Conservation (phyloP, 2,113 vertebrate species). For the Rhegmatorhina hoffmannsi region DNA sequence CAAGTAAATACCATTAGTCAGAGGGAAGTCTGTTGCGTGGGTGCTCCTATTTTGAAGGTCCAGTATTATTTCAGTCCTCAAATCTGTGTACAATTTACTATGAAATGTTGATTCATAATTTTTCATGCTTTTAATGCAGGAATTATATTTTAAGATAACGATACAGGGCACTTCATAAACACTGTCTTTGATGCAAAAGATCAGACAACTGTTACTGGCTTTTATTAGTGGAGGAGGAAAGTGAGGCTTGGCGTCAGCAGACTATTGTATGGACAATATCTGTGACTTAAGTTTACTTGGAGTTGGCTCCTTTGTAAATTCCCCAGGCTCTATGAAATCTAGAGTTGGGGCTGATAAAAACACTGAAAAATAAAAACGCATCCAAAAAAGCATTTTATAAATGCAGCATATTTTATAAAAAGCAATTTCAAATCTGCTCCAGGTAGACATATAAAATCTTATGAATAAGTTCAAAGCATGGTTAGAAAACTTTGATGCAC, state of each 20-base stretch:
- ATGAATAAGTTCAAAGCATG: conserved; percentile 74
- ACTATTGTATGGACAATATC: conserved; percentile 45
- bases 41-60: neutral
- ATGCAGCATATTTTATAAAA: conserved; percentile 66
- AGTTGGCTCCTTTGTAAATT: conserved; percentile 70
- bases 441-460: conserved; percentile 76
- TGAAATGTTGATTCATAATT: conserved; percentile 57
- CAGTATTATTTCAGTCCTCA: neutral
- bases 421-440: conserved; percentile 62
- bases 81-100: conserved; percentile 45
- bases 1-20: neutral
- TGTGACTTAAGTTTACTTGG: conserved; percentile 40
- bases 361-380: conserved; percentile 65
- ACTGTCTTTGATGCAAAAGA: conserved; percentile 72
- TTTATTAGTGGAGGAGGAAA: conserved; percentile 66
- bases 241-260: conserved; percentile 55
- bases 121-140: conserved; percentile 37
- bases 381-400: conserved; percentile 71
- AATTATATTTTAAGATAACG: conserved; percentile 51
- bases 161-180: conserved; percentile 63
- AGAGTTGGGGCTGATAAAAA: conserved; percentile 68
- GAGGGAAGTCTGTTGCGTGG: neutral
- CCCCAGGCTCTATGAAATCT: conserved; percentile 64
- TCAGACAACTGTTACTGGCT: conserved; percentile 62
- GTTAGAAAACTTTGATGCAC: conserved; percentile 56